Percentiles rank a stretch among this genome's conserved stretches.
phyloP scores from a whole-genome alignment of 2,888 invertebrate species.

The Cenopis cana region DNA sequence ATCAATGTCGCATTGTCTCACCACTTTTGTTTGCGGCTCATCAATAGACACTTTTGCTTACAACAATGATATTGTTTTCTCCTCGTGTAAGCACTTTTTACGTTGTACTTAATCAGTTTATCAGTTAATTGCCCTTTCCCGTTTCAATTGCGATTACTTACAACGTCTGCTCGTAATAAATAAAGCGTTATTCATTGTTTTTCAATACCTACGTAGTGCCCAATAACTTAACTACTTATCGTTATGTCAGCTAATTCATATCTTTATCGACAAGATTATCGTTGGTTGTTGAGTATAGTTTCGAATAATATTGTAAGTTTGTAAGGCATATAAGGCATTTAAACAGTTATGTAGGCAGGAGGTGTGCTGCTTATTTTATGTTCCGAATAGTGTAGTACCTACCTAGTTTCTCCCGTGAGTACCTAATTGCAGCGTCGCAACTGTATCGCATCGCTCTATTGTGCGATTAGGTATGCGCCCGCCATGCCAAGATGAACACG shows the following conservation, averaged over 20 bases:
- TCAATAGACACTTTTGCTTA: constrained; percentile 74
- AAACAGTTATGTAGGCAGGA: constrained; percentile 5
- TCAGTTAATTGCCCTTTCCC: constrained; percentile 10
- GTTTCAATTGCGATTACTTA: constrained; percentile 2
- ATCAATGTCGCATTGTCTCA: constrained; percentile 79
- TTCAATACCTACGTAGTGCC: neutral
- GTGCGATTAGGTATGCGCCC: constrained; percentile 57
- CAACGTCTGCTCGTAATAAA: constrained; percentile 2
- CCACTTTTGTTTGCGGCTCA: constrained; percentile 78
- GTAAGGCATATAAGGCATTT: no score
- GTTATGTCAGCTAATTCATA: constrained; percentile 53
- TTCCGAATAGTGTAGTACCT: no score
- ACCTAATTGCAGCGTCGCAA: constrained; percentile 52
- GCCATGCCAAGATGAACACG: constrained; percentile 54
- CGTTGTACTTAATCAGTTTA: neutral
- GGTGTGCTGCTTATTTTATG: constrained; percentile 3
- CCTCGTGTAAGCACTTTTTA: constrained; percentile 54
- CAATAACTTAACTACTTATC: constrained; percentile 23
- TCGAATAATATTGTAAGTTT: no score
- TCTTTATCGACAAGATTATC: constrained; percentile 52
- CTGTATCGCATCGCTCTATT: constrained; percentile 62
- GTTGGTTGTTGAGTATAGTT: constrained; percentile 28
- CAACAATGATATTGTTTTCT: constrained; percentile 67
- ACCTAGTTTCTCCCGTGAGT: constrained; percentile 58
- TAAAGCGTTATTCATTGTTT: constrained; percentile 9